Conservation (phyloP, 2,113 vertebrate genomes). For the Daboia siamensis region DNA sequence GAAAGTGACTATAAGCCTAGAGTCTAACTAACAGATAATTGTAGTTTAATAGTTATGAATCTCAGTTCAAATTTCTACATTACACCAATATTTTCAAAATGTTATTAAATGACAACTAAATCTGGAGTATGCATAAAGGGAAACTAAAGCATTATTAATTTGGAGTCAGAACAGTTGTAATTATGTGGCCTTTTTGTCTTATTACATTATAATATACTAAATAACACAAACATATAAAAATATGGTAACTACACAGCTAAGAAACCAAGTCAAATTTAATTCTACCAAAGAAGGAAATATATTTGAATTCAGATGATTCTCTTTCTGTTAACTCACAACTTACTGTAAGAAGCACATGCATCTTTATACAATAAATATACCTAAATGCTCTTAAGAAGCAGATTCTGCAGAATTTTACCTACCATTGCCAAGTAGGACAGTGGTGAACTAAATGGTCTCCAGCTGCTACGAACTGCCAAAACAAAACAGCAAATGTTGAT, state of each 20-base stretch:
- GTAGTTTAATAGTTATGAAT: not conserved
- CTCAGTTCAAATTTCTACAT: not conserved
- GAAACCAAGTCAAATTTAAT: not conserved
- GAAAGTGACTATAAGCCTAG: not conserved
- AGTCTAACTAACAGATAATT: not conserved
- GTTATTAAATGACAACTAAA: not conserved
- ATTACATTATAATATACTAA: not conserved
- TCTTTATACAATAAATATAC: not conserved
- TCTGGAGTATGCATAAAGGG: not conserved
- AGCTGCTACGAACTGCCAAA: conserved; percentile 88
- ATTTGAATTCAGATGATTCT: not conserved
- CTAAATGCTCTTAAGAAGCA: not conserved
- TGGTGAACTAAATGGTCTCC: conserved; percentile 98
- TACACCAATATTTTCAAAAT: not conserved
- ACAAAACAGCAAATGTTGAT: conserved; percentile 27
- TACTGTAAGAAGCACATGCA: not conserved
- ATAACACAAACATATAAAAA: not conserved
- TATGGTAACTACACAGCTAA: not conserved
- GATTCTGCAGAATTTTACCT: conserved; percentile 58
- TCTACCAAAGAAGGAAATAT: not conserved
- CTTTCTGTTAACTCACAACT: not conserved
- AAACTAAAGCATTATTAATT: not conserved
- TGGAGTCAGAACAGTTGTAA: not conserved
- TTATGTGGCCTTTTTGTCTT: not conserved
- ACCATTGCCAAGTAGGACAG: conserved; percentile 99